phyloP scores from a whole-genome alignment of 2,888 invertebrate genomes.

The Agrotis ipsilon region DNA sequence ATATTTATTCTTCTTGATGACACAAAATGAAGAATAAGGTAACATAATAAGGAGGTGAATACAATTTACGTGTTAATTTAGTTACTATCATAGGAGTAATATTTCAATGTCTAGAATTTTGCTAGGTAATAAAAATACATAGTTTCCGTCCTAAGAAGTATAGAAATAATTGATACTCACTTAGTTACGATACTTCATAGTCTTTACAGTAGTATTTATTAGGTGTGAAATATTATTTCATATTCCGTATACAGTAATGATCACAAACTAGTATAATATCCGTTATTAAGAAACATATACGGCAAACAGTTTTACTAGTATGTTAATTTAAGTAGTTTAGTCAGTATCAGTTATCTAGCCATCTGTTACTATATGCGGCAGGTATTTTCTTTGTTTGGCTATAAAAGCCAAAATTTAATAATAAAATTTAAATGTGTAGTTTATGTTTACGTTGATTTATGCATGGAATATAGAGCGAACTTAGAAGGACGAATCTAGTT shows the following conservation, averaged over 20 bases:
- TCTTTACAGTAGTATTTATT: conserved; percentile 29
- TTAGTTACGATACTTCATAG: conserved; percentile 6
- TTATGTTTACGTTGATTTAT: conserved; percentile 35
- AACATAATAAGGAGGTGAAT: background rate
- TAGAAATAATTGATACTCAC: conserved; percentile 15
- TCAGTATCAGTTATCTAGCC: conserved; percentile 34
- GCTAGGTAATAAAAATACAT: conserved; percentile 21
- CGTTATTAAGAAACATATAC: conserved; percentile 49
- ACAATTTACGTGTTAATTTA: conserved; percentile 11
- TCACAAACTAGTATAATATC: conserved; percentile 43
- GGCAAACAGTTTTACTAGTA: conserved; percentile 53
- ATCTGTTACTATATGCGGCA: conserved; percentile 30
- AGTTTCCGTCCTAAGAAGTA: conserved; percentile 7
- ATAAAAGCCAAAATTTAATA: conserved; percentile 58
- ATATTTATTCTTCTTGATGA: background rate
- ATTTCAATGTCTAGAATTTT: background rate
- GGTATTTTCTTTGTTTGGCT: conserved; percentile 55
- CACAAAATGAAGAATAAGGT: conserved; percentile 14
- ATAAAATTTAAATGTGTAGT: conserved; percentile 58
- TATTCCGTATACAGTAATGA: conserved; percentile 40
- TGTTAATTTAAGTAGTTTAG: conserved; percentile 49
- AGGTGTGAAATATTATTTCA: conserved; percentile 58
- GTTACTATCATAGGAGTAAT: conserved; percentile 10
- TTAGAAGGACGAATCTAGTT: conserved; percentile 13
- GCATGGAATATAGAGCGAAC: conserved; percentile 29